Base-by-base conservation (phyloP, 2,888 invertebrate genomes). In the Drosophila limbata region DNA sequence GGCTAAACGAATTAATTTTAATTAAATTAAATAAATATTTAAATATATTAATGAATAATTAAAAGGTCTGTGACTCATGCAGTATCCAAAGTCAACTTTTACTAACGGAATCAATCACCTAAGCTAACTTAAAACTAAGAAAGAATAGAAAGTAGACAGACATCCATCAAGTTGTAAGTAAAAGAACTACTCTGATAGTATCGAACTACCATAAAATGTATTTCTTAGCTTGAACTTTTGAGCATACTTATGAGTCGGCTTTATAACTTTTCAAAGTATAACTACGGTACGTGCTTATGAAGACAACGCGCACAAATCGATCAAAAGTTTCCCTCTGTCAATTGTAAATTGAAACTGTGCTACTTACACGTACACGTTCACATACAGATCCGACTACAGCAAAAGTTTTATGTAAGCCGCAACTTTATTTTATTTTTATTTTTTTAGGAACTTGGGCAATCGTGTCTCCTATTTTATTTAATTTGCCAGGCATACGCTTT, bases 401-500 rank as follows among this genome's bases (percentile, higher is more conserved):
- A 33, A 71, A 87, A 84, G 48, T 81, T 83, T 70, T 68, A 39
- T 47, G 64, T 77, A 83, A 80, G 78, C 82, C 64, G 51, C 52
- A 72, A 82, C 48, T 80, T 79, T 69, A 57, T 53, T 69, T 69
- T 67, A 66, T 61, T 69, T 66, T 69, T 13, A 13, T 31, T 51
- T 19, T 15, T n/a, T 11, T 1, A 21, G 17, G 3, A 8, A 25
- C 28, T 15, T 28, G 33, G 35, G 31, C 47, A 48, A 33, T 53
- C 39, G 63, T 69, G 59, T 60, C 67, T 73, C 53, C 69, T 73
- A 85, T 88, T 84, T 73, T 78, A 88, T 84, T 88, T 85, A 88
- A 84, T 84, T 84, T 84, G 81, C 69, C 67, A 68, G 69, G 60
- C 83, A 83, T 85, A 88, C 71, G 86, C 88, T 84, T 83, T 88